Percentiles rank a stretch among this genome's conserved stretches.
phyloP scores from a whole-genome alignment of 2,113 vertebrate species.

The Indri indri region DNA sequence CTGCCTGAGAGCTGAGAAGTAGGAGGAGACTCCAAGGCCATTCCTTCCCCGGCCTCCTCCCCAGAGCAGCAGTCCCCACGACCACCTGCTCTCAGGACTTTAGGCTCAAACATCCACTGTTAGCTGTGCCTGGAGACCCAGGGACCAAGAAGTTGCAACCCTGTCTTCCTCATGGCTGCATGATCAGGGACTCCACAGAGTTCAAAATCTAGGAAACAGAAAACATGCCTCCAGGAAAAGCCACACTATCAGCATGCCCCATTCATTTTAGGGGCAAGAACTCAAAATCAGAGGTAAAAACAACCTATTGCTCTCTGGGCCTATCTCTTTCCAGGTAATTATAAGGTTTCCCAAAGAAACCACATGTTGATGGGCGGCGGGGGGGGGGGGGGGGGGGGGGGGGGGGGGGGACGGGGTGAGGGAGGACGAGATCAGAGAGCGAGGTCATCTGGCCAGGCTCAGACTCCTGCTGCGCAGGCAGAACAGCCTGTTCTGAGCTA shows the following conservation, averaged over 20 bases:
- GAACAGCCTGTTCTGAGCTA: constrained; percentile 21
- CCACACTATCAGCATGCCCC: background rate
- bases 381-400: background rate
- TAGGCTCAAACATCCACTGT: background rate
- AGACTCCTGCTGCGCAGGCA: background rate
- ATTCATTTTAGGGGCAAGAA: constrained; percentile 18
- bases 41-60: background rate
- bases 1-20: background rate
- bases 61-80: background rate
- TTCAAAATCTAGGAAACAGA: background rate
- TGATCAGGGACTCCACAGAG: background rate
- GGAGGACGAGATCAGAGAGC: background rate
- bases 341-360: background rate
- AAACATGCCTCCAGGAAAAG: background rate
- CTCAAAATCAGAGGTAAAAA: constrained; percentile 1
- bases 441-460: background rate
- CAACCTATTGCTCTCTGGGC: background rate
- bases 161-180: background rate
- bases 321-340: background rate
- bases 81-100: background rate
- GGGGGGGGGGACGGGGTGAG: background rate
- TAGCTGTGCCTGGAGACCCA: background rate
- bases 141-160: background rate
- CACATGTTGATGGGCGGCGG: background rate
- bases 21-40: background rate